A percentile compares a stretch with the other conserved stretches of the same genome.
Evolutionary conservation across 1,140 invertebrate species (phyloP).

Genomic region (Neotoxoptera formosana): DNA sequence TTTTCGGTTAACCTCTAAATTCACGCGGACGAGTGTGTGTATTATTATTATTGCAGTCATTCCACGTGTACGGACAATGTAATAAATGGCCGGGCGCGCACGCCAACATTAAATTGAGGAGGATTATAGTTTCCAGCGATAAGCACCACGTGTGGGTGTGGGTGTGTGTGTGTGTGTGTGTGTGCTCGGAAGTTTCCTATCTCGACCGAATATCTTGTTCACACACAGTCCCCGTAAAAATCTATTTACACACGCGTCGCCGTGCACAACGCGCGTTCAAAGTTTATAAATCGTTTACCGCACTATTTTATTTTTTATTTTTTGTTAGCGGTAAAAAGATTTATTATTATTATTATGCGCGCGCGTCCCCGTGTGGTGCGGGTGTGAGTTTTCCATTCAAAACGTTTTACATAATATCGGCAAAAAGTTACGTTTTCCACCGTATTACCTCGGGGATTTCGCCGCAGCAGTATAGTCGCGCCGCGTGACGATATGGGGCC

Average conservation of each 20-base stretch:
- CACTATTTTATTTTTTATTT: not conserved
- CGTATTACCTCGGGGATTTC: not conserved
- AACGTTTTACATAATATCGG: slow-evolving; percentile 8
- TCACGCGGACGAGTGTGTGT: no score
- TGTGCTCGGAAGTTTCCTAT: slow-evolving; percentile 38
- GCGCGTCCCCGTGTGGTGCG: no score
- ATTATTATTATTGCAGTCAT: slow-evolving; percentile 31
- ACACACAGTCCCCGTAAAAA: slow-evolving; percentile 23
- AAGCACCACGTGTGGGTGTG: slow-evolving; percentile 26
- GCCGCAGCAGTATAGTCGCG: not conserved
- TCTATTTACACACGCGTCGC: slow-evolving; percentile 27
- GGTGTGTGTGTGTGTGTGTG: not conserved
- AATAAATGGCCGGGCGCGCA: slow-evolving; percentile 32
- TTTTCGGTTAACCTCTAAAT: not conserved
- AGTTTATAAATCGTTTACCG: slow-evolving; percentile 49
- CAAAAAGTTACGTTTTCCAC: not conserved
- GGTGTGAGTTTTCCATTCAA: not conserved
- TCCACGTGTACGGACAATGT: not conserved
- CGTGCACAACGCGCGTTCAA: slow-evolving; percentile 27
- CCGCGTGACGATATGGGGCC: not conserved
- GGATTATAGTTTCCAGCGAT: slow-evolving; percentile 39
- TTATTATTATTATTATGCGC: slow-evolving; percentile 36
- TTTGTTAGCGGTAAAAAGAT: slow-evolving; percentile 46
- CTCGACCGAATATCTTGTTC: slow-evolving; percentile 38
- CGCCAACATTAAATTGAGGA: slow-evolving; percentile 30